These are phyloP conservation scores for Junonia oenone DNA, from an alignment of 2,888 invertebrate genomes.

Conservation along the genomic window DNA sequence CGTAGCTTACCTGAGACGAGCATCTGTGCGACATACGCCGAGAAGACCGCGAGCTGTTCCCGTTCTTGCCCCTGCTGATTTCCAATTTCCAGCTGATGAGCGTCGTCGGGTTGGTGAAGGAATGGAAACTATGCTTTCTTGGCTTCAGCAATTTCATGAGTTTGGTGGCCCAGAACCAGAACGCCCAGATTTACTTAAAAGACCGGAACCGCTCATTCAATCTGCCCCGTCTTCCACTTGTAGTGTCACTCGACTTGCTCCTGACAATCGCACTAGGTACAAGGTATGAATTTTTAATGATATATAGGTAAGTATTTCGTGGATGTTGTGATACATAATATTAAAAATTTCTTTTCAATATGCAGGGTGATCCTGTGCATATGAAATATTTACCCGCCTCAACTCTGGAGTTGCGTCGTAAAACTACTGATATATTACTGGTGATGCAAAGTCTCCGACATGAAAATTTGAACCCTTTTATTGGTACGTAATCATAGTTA, in stretches of 20 bases:
- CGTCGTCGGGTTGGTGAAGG: conserved; percentile 80
- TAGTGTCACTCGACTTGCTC: conserved; percentile 65
- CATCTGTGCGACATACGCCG: conserved; percentile 21
- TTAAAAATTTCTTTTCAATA: background rate
- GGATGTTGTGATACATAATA: background rate
- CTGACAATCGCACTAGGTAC: conserved; percentile 88
- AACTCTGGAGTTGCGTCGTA: conserved; percentile 87
- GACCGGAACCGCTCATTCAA: conserved; percentile 75
- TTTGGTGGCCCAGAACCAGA: conserved; percentile 91
- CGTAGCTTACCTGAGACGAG: conserved; percentile 22
- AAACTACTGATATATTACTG: conserved; percentile 88
- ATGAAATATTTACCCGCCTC: conserved; percentile 86
- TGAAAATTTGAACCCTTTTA: conserved; percentile 93
- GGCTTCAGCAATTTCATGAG: conserved; percentile 90
- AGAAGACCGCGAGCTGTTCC: conserved; percentile 38
- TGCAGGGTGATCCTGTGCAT: conserved; percentile 93
- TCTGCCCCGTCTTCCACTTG: conserved; percentile 75
- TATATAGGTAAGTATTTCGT: background rate
- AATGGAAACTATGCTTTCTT: conserved; percentile 91
- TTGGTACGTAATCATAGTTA: conserved; percentile 73
- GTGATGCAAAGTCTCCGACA: conserved; percentile 91
- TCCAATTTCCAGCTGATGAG: conserved; percentile 51
- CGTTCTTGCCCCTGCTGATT: conserved; percentile 40
- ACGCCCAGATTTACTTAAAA: conserved; percentile 89
- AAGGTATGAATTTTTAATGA: conserved; percentile 78